phyloP scores from a whole-genome alignment of 2,888 invertebrate genomes.

The Encarsia formosa region DNA sequence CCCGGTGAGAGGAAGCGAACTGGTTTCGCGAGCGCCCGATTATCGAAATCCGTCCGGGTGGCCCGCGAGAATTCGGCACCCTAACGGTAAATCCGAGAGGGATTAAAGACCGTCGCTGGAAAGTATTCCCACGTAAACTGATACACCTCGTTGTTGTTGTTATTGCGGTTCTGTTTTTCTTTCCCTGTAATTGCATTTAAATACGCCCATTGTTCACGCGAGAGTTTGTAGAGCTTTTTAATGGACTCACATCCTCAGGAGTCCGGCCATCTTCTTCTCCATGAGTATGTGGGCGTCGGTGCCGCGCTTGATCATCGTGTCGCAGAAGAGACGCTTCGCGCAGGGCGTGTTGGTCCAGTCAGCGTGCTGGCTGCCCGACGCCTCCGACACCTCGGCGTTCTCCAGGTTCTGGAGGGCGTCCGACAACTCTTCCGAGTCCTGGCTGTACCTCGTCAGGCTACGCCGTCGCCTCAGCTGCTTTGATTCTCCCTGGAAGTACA shows the following conservation, averaged over 20 bases:
- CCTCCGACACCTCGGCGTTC: slow-evolving; percentile 39
- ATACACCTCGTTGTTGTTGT: neutral
- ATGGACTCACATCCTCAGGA: slow-evolving; percentile 67
- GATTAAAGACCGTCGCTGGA: too few species aligned
- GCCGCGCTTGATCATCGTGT: slow-evolving; percentile 66
- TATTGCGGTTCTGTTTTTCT: too few species aligned
- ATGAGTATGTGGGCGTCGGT: slow-evolving; percentile 68
- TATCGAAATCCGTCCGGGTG: too few species aligned
- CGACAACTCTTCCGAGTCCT: slow-evolving; percentile 36
- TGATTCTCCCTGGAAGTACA: too few species aligned
- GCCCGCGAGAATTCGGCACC: too few species aligned
- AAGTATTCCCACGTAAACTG: neutral
- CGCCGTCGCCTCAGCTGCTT: neutral
- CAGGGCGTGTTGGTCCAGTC: slow-evolving; percentile 76
- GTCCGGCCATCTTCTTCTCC: slow-evolving; percentile 76
- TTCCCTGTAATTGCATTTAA: too few species aligned
- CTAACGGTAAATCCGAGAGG: too few species aligned
- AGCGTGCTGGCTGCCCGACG: slow-evolving; percentile 37
- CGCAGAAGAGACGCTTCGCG: slow-evolving; percentile 73
- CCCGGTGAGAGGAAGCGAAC: too few species aligned
- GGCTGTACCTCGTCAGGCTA: slow-evolving; percentile 29
- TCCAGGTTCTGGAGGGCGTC: slow-evolving; percentile 45
- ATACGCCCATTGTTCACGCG: too few species aligned
- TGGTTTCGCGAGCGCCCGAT: too few species aligned
- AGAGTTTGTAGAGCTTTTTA: neutral